Percentiles rank a stretch among this genome's conserved stretches.
phyloP scores from a whole-genome alignment of 2,797 vertebrate genomes.

The Allobates femoralis region DNA sequence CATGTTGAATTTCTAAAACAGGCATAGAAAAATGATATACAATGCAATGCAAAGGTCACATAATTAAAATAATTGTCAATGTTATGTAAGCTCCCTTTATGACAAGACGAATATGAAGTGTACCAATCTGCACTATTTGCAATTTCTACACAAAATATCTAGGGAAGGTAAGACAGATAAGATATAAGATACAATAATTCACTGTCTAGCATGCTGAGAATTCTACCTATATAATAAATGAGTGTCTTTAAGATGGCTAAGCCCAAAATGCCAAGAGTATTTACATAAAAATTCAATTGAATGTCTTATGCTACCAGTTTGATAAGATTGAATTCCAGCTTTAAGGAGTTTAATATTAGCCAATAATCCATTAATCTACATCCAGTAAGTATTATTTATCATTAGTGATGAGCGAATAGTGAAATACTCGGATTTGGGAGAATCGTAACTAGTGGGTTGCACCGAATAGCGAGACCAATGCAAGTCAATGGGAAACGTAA shows the following conservation, averaged over 20 bases:
- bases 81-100: neutral
- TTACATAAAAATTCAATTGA: neutral
- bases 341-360: neutral
- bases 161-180: slow-evolving; percentile 28
- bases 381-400: neutral
- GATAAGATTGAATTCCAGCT: neutral
- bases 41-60: slow-evolving; percentile 22
- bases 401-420: no score
- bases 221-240: slow-evolving; percentile 19
- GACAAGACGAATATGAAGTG: neutral
- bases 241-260: slow-evolving; percentile 15
- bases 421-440: no score
- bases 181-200: slow-evolving; percentile 14
- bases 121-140: slow-evolving; percentile 19
- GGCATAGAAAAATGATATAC: slow-evolving; percentile 36
- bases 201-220: slow-evolving; percentile 14
- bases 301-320: neutral
- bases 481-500: no score
- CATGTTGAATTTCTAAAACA: slow-evolving; percentile 17
- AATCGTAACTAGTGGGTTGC: no score
- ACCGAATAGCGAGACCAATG: no score
- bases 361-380: neutral
- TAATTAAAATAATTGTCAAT: slow-evolving; percentile 50
- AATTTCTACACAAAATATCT: slow-evolving; percentile 30
- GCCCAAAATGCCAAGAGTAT: neutral